A percentile compares a stretch with the other conserved stretches of the same genome.
phyloP scores from a whole-genome alignment of 2,888 invertebrate genomes.

The Himalopsyche anomala region DNA sequence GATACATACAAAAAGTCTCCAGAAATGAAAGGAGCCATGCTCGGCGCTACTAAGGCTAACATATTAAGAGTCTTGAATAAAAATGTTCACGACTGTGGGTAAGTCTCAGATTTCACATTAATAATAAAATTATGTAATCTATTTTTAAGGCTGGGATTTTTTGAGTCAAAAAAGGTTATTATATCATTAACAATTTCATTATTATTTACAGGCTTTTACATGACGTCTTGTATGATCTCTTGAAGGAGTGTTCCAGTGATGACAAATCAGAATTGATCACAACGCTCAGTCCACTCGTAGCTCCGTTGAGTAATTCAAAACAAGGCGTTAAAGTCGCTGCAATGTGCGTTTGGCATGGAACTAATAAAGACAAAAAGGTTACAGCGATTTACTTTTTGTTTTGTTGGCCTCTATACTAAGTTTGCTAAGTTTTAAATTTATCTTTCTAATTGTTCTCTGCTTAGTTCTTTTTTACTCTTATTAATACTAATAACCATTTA shows the following conservation, averaged over 20 bases:
- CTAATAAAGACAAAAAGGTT: constrained; percentile 86
- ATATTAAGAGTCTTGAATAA: constrained; percentile 85
- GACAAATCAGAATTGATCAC: constrained; percentile 87
- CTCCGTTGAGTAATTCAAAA: constrained; percentile 83
- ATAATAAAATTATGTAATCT: not conserved
- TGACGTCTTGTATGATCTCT: constrained; percentile 87
- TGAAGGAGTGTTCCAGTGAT: constrained; percentile 83
- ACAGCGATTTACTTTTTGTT: constrained; percentile 47
- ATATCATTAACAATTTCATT: not conserved
- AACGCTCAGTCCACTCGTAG: constrained; percentile 81
- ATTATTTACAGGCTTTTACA: constrained; percentile 81
- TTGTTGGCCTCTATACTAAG: too few relatives aligned
- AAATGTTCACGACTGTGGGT: constrained; percentile 81
- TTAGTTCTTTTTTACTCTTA: too few relatives aligned
- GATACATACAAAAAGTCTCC: constrained; percentile 83
- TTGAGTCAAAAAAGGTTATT: not conserved
- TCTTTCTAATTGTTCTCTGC: too few relatives aligned
- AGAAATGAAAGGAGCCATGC: constrained; percentile 84
- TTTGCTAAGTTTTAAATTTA: too few relatives aligned
- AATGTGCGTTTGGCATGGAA: constrained; percentile 92
- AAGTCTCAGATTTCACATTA: constrained; percentile 67
- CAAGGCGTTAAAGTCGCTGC: constrained; percentile 89
- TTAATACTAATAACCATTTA: too few relatives aligned
- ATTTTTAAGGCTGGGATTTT: not conserved
- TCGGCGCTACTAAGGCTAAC: constrained; percentile 85